Evolutionary conservation across 2,113 vertebrate species (phyloP).

Genomic region (Aegypius monachus): DNA sequence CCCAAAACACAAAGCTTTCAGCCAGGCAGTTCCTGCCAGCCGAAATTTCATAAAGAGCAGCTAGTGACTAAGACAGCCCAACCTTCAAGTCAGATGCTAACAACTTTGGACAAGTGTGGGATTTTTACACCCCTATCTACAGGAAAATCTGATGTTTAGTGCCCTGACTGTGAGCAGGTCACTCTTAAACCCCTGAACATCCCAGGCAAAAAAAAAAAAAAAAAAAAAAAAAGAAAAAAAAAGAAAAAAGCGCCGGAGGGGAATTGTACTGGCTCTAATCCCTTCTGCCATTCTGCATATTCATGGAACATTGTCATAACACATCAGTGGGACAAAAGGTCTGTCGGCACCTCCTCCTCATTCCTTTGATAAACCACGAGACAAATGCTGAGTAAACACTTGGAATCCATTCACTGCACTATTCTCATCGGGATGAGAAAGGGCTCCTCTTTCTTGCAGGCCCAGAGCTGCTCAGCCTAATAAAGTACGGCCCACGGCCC

Average conservation of each 20-base stretch:
- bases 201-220: slow-evolving; percentile 73
- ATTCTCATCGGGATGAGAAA: slow-evolving; percentile 87
- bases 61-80: slow-evolving; percentile 70
- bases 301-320: slow-evolving; percentile 76
- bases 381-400: slow-evolving; percentile 94
- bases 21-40: slow-evolving; percentile 67
- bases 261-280: slow-evolving; percentile 89
- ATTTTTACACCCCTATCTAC: slow-evolving; percentile 86
- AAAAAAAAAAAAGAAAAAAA: slow-evolving; percentile 34
- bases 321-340: slow-evolving; percentile 77
- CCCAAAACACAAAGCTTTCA: slow-evolving; percentile 51
- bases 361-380: slow-evolving; percentile 76
- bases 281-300: slow-evolving; percentile 82
- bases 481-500: slow-evolving; percentile 98
- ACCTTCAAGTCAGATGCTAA: slow-evolving; percentile 87
- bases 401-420: slow-evolving; percentile 91
- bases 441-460: slow-evolving; percentile 89
- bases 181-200: slow-evolving; percentile 95
- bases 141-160: slow-evolving; percentile 85
- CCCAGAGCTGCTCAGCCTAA: slow-evolving; percentile 92
- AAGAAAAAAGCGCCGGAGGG: slow-evolving; percentile 81
- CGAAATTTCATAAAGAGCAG: slow-evolving; percentile 80
- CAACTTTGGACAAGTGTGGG: slow-evolving; percentile 97
- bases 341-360: slow-evolving; percentile 74
- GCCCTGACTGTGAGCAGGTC: slow-evolving; percentile 93